These are phyloP conservation scores for Lethrus apterus DNA, from an alignment of 1,140 invertebrate genomes.

Conservation along the genomic window DNA sequence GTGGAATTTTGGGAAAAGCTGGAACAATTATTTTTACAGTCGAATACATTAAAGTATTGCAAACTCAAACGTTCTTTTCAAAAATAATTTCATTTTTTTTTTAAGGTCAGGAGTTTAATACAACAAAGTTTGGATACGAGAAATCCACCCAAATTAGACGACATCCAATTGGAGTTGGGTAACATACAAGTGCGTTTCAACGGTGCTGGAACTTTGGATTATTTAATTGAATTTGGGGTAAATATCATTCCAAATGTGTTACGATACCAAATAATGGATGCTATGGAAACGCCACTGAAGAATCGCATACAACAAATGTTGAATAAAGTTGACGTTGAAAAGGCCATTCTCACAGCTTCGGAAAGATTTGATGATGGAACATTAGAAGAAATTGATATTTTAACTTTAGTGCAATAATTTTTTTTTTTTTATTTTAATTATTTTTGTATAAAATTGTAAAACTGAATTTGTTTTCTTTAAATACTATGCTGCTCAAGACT, in stretches of 20 bases:
- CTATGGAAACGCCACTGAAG: conserved; percentile 65
- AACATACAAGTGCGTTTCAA: conserved; percentile 71
- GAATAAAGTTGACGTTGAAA: conserved; percentile 64
- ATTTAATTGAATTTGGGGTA: conserved; percentile 65
- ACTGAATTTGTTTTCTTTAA: too few species aligned
- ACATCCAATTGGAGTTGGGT: conserved; percentile 69
- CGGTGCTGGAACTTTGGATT: conserved; percentile 74
- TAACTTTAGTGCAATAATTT: too few species aligned
- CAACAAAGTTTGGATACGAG: conserved; percentile 70
- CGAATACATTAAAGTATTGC: conserved; percentile 59
- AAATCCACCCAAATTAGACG: conserved; percentile 59
- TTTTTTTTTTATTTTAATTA: too few species aligned
- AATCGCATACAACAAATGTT: conserved; percentile 60
- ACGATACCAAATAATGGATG: conserved; percentile 76
- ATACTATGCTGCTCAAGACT: too few species aligned
- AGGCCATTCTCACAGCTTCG: conserved; percentile 58
- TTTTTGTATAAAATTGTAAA: too few species aligned
- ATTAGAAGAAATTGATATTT: too few species aligned
- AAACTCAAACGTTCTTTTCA: background rate
- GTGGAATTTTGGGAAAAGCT: conserved; percentile 58
- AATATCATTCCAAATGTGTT: conserved; percentile 76
- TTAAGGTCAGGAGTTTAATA: conserved; percentile 50
- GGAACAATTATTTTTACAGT: conserved; percentile 67
- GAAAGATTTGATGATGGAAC: conserved; percentile 52
- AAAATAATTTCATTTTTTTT: conserved; percentile 1